Conservation (phyloP, 92 coral and sea anemone genomes). For the Muricea muricata region DNA sequence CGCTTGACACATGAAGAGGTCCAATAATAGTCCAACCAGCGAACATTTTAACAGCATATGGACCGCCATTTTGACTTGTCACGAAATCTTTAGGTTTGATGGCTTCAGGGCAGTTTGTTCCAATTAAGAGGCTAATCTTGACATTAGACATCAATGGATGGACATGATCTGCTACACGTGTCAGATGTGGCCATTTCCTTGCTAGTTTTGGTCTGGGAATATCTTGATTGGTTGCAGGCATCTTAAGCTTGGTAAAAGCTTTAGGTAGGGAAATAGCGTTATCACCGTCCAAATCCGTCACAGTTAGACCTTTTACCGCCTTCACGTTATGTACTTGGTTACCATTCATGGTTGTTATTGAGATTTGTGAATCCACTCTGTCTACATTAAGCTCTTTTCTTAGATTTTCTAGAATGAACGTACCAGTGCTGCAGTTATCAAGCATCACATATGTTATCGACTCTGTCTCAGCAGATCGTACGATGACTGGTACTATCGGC, state of each 20-base stretch:
- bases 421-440: constrained; percentile 19
- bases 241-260: constrained; percentile 45
- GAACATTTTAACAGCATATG: constrained; percentile 57
- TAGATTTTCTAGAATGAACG: constrained; percentile 6
- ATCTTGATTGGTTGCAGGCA: constrained; percentile 43
- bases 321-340: constrained; percentile 42
- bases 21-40: constrained; percentile 68
- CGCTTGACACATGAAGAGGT: constrained; percentile 28
- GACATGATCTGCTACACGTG: constrained; percentile 27
- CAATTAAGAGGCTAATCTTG: constrained; percentile 53
- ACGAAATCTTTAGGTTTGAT: constrained; percentile 48
- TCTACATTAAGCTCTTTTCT: constrained; percentile 20
- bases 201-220: constrained; percentile 40
- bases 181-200: constrained; percentile 45
- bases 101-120: constrained; percentile 62
- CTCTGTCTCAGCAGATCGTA: not conserved
- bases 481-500: not conserved
- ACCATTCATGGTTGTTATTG: constrained; percentile 51
- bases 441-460: constrained; percentile 13
- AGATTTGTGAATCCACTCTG: constrained; percentile 40
- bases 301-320: constrained; percentile 48
- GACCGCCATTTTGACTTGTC: constrained; percentile 48
- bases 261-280: constrained; percentile 39
- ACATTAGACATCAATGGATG: constrained; percentile 35
- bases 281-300: constrained; percentile 51